Evolutionary conservation across 2,113 vertebrate genomes (phyloP).

Genomic region (Lota lota): DNA sequence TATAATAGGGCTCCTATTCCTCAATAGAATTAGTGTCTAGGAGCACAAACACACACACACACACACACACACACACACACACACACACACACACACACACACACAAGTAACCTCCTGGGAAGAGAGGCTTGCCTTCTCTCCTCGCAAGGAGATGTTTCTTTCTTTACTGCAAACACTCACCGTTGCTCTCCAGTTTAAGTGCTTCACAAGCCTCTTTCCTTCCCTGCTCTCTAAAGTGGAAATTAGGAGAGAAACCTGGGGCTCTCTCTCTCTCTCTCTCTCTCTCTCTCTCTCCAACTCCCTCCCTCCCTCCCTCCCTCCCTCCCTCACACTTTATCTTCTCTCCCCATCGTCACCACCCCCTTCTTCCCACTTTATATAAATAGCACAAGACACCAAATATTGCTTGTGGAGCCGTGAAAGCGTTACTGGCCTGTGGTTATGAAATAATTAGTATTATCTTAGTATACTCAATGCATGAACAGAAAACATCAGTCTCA

Average conservation of each 20-base stretch:
- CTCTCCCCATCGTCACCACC: background rate
- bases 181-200: conserved; percentile 34
- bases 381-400: background rate
- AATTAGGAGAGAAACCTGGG: background rate
- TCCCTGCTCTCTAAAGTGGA: conserved; percentile 6
- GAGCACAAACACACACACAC: conserved; percentile 3
- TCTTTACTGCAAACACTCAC: conserved; percentile 12
- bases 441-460: background rate
- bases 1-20: too few species aligned
- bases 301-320: conserved; percentile 1
- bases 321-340: background rate
- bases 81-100: conserved; percentile 10
- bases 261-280: background rate
- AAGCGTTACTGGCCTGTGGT: background rate
- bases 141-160: background rate
- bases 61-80: conserved; percentile 9
- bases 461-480: background rate
- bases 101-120: background rate
- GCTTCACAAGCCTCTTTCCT: conserved; percentile 23
- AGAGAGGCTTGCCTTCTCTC: too few species aligned
- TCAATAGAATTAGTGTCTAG: background rate
- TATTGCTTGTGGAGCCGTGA: conserved; percentile 3
- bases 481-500: background rate
- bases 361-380: background rate
- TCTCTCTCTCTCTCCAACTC: background rate